Conservation (phyloP, 2,888 invertebrate genomes). For the Chesias legatella region DNA sequence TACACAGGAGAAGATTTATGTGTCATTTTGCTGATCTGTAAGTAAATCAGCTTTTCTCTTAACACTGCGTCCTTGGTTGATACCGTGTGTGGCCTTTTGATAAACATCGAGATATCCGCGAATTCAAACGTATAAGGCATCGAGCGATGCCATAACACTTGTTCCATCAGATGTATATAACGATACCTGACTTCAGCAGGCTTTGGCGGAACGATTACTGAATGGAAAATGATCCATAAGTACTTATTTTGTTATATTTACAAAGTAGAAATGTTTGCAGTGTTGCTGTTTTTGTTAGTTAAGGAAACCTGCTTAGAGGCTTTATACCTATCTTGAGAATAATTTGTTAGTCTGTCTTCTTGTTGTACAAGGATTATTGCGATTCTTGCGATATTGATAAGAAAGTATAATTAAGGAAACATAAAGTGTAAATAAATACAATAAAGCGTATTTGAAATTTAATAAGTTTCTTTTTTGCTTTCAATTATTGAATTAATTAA, state of each 20-base stretch:
- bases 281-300: constrained; percentile 3
- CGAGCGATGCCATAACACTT: constrained; percentile 70
- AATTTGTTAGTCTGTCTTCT: too few relatives aligned
- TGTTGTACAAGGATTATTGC: too few relatives aligned
- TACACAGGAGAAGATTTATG: too few relatives aligned
- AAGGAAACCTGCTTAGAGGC: not conserved
- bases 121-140: constrained; percentile 64
- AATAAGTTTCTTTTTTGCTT: too few relatives aligned
- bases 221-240: constrained; percentile 49
- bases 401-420: too few relatives aligned
- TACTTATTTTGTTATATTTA: constrained; percentile 28
- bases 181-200: constrained; percentile 52
- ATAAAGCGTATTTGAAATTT: too few relatives aligned
- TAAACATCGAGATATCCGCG: constrained; percentile 60
- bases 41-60: too few relatives aligned
- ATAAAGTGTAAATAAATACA: too few relatives aligned
- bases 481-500: too few relatives aligned
- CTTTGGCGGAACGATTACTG: constrained; percentile 55
- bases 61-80: constrained; percentile 2
- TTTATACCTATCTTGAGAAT: not conserved
- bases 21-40: too few relatives aligned
- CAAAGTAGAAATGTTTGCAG: constrained; percentile 10
- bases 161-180: constrained; percentile 60
- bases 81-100: constrained; percentile 64
- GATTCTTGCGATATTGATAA: too few relatives aligned